Evolutionary conservation across 2,113 vertebrate species (phyloP).

Genomic region (Arizona elegans): DNA sequence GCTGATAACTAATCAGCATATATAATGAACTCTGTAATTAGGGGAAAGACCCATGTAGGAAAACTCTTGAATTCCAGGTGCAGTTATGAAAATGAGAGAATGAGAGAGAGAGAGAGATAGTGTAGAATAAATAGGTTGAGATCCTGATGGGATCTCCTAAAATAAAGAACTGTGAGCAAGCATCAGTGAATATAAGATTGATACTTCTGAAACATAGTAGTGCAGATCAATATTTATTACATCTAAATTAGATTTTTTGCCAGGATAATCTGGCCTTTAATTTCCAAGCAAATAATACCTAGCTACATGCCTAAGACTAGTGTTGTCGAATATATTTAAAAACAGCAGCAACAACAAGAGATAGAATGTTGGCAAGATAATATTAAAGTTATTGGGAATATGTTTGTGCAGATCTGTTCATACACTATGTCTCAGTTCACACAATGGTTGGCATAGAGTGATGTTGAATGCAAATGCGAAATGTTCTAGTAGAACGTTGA

Average conservation of each 20-base stretch:
- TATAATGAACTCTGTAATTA: constrained; percentile 19
- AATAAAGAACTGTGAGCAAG: not conserved
- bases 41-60: not conserved
- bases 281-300: not conserved
- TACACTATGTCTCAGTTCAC: not conserved
- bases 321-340: not conserved
- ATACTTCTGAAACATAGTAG: not conserved
- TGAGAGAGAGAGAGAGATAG: not conserved
- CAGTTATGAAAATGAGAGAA: not conserved
- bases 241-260: not conserved
- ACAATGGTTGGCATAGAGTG: not conserved
- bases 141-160: not conserved
- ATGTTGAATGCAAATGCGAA: not conserved
- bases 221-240: not conserved
- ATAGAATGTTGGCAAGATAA: not conserved
- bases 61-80: constrained; percentile 8
- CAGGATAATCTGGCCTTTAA: not conserved
- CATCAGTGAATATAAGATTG: not conserved
- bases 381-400: not conserved
- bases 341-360: not conserved
- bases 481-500: not conserved
- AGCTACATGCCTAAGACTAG: rapidly evolving
- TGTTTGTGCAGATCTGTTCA: not conserved
- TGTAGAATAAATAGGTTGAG: not conserved
- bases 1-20: constrained; percentile 23